A percentile compares a stretch with the other conserved stretches of the same genome.
Conservation (phyloP, 2,888 invertebrate species). For the Volucella zonaria region DNA sequence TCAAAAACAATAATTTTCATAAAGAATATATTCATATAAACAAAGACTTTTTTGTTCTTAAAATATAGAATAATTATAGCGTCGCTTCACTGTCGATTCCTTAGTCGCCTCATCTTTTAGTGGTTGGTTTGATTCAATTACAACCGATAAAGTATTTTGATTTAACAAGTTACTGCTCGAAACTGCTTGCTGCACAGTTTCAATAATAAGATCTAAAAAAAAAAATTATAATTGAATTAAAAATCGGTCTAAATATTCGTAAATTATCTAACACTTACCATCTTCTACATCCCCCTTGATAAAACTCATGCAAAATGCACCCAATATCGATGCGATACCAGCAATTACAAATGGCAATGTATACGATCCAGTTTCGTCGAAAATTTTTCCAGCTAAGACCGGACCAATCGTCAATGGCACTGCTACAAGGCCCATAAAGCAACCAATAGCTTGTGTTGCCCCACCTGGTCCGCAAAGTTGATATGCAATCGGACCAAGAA, state of each 20-base stretch:
- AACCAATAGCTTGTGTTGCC: conserved; percentile 66
- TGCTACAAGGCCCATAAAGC: conserved; percentile 61
- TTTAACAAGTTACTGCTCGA: conserved; percentile 42
- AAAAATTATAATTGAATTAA: background rate
- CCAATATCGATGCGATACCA: conserved; percentile 65
- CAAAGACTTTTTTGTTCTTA: background rate
- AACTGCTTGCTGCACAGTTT: conserved; percentile 18
- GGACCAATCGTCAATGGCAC: conserved; percentile 62
- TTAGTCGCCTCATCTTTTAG: conserved; percentile 4
- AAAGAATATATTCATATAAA: background rate
- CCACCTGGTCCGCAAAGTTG: conserved; percentile 63
- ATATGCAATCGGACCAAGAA: conserved; percentile 61
- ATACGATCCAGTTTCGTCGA: conserved; percentile 63
- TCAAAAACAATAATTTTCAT: background rate
- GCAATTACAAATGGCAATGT: conserved; percentile 64
- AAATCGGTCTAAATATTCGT: background rate
- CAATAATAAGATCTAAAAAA: background rate
- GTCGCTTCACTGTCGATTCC: conserved; percentile 13
- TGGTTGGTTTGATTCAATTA: conserved; percentile 44
- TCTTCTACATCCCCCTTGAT: conserved; percentile 37
- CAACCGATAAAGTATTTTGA: conserved; percentile 47
- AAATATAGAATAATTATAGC: conserved; percentile 60
- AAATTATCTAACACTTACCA: conserved; percentile 20
- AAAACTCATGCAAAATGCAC: conserved; percentile 58
- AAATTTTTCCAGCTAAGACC: conserved; percentile 65